Evolutionary conservation across 2,888 invertebrate genomes (phyloP).

Genomic region (Proisotoma minuta): DNA sequence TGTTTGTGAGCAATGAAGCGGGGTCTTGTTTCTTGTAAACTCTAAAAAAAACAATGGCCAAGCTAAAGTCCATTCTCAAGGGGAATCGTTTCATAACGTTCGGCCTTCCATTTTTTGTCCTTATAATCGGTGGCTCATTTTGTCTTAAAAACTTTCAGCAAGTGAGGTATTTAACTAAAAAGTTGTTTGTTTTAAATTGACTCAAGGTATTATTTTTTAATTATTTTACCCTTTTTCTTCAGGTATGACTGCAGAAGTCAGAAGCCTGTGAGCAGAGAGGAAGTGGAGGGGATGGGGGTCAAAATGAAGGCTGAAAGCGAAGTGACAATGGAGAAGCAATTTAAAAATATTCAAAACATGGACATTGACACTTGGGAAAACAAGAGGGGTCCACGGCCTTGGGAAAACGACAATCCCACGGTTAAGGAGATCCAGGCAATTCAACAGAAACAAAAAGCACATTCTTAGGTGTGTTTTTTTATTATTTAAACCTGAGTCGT

Average conservation of each 20-base stretch:
- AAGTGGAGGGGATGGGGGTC: constrained; percentile 64
- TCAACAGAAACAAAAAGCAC: neutral
- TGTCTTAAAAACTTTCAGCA: constrained; percentile 69
- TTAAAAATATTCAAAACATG: constrained; percentile 64
- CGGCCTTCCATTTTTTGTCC: constrained; percentile 68
- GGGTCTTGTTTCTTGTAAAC: too few relatives aligned
- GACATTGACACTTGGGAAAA: constrained; percentile 83
- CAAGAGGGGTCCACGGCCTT: constrained; percentile 76
- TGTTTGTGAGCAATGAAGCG: too few relatives aligned
- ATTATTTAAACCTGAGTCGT: too few relatives aligned
- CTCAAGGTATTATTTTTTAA: neutral
- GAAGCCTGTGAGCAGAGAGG: constrained; percentile 59
- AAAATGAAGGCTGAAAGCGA: constrained; percentile 62
- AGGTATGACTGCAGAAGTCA: constrained; percentile 59
- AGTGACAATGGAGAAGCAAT: constrained; percentile 69
- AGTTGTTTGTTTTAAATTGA: neutral
- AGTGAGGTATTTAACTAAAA: constrained; percentile 58
- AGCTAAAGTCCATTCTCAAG: too few relatives aligned
- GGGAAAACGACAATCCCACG: constrained; percentile 60
- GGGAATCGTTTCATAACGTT: constrained; percentile 54
- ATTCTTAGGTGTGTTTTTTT: too few relatives aligned
- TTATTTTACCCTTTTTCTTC: constrained; percentile 28
- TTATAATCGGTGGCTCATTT: constrained; percentile 72
- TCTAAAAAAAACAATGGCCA: too few relatives aligned
- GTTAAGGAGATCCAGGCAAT: neutral